These are phyloP conservation scores for Dyspetes luteomarginatus DNA, from an alignment of 2,888 invertebrate genomes.

Conservation along the genomic window DNA sequence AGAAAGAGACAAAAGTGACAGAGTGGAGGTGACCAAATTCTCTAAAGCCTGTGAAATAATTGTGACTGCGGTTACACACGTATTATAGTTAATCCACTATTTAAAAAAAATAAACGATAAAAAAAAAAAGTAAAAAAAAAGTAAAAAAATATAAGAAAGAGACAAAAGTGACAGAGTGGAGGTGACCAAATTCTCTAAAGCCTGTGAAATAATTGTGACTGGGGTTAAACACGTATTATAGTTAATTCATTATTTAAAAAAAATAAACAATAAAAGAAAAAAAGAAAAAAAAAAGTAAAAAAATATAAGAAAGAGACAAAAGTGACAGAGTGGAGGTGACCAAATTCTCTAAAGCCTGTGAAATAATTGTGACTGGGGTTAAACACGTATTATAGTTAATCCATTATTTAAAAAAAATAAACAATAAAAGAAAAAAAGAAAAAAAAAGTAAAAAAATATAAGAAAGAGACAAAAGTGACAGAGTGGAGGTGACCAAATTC, in stretches of 20 bases:
- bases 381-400: slow-evolving; percentile 35
- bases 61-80: slow-evolving; percentile 34
- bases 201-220: slow-evolving; percentile 8
- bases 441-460: no score
- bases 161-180: neutral
- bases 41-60: neutral
- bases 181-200: neutral
- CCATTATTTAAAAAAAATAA: no score
- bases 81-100: no score
- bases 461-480: slow-evolving; percentile 2
- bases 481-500: neutral
- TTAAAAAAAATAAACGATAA: no score
- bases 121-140: no score
- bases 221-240: slow-evolving; percentile 47
- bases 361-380: slow-evolving; percentile 59
- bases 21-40: neutral
- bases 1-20: slow-evolving; percentile 8
- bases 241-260: slow-evolving; percentile 39
- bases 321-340: no score
- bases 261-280: no score
- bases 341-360: no score
- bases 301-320: no score
- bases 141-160: no score
- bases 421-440: no score
- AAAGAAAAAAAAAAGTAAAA: no score